Evolutionary conservation across 2,797 vertebrate genomes (phyloP).

Genomic region (Acropternis orthonyx): DNA sequence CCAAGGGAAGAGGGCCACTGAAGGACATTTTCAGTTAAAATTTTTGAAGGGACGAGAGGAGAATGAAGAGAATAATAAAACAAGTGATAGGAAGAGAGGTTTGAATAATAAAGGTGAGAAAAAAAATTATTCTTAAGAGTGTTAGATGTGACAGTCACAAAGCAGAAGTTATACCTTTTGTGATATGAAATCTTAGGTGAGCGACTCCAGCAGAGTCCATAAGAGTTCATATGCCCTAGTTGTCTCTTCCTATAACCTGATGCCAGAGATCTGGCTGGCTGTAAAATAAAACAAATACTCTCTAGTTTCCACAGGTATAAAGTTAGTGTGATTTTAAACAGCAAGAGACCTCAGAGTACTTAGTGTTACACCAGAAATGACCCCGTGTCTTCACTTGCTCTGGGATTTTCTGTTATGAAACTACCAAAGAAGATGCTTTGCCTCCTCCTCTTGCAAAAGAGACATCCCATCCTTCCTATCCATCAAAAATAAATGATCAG

Average conservation of each 20-base stretch:
- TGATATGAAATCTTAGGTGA: background rate
- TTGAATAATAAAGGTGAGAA: background rate
- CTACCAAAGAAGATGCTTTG: background rate
- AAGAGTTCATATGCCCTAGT: background rate
- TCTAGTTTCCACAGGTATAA: background rate
- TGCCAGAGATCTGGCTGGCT: background rate
- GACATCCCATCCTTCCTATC: background rate
- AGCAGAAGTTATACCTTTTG: background rate
- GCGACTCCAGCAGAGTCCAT: background rate
- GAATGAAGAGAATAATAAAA: background rate
- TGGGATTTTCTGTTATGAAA: background rate
- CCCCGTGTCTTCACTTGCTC: background rate
- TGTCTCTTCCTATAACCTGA: background rate
- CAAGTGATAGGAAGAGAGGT: background rate
- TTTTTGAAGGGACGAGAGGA: background rate
- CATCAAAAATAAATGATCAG: background rate
- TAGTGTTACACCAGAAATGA: background rate
- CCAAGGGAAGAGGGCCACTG: background rate
- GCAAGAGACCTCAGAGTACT: background rate
- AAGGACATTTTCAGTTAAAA: background rate
- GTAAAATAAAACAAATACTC: background rate
- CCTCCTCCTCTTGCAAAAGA: background rate
- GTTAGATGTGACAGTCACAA: background rate
- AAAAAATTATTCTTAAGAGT: background rate
- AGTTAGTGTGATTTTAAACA: background rate